Evolutionary conservation across 2,113 vertebrate genomes (phyloP).

Genomic region (Lethenteron reissneri): DNA sequence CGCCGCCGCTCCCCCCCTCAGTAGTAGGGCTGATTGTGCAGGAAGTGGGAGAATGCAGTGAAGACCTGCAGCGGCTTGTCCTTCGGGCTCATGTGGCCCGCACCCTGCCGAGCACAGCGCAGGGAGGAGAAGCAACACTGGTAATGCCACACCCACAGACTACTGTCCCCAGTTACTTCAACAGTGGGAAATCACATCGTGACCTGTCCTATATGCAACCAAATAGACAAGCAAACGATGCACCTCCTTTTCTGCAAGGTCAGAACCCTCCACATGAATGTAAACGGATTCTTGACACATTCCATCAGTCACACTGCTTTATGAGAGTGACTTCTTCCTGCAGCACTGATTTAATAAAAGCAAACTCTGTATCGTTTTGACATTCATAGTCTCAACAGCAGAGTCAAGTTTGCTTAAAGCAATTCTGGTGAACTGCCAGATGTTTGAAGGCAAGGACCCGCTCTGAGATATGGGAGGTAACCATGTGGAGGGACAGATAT

Average conservation of each 20-base stretch:
- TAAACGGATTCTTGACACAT: neutral
- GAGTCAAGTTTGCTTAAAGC: too few species aligned
- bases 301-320: too few species aligned
- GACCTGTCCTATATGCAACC: neutral
- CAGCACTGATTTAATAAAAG: too few species aligned
- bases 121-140: neutral
- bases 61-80: conserved; percentile 58
- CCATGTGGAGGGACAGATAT: neutral
- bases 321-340: too few species aligned
- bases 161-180: neutral
- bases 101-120: conserved; percentile 26
- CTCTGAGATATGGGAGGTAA: neutral
- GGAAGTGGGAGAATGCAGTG: conserved; percentile 59
- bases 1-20: conserved; percentile 14
- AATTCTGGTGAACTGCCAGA: too few species aligned
- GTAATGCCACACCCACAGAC: neutral
- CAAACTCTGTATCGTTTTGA: too few species aligned
- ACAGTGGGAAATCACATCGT: neutral
- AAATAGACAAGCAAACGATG: neutral
- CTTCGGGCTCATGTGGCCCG: conserved; percentile 80
- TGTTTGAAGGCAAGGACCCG: neutral
- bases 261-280: neutral
- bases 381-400: too few species aligned
- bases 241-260: neutral
- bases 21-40: conserved; percentile 34